Conservation (phyloP, 2,113 vertebrate genomes). For the Microcebus jonahi region DNA sequence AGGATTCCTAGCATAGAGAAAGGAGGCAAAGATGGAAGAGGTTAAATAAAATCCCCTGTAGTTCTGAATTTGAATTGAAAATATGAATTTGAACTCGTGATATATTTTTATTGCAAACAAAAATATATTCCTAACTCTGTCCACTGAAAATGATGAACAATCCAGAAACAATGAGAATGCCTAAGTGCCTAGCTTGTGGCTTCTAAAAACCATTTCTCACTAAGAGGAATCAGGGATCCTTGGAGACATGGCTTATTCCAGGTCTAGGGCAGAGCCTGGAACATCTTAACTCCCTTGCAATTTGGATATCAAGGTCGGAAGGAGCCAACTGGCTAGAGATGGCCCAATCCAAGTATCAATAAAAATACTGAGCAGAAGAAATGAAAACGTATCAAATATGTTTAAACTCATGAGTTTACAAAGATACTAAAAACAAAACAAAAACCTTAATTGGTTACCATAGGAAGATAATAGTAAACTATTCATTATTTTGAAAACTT, state of each 20-base stretch:
- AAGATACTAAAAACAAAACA: background rate
- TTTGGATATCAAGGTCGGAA: constrained; percentile 7
- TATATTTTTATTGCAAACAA: background rate
- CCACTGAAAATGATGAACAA: background rate
- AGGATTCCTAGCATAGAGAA: background rate
- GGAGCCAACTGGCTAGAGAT: background rate
- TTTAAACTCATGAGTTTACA: background rate
- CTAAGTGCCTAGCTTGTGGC: background rate
- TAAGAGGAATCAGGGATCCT: background rate
- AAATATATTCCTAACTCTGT: background rate
- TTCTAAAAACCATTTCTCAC: constrained; percentile 2
- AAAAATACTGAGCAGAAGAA: background rate
- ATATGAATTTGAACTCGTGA: background rate
- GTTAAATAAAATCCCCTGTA: background rate
- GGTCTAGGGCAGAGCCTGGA: background rate
- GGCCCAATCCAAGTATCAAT: background rate
- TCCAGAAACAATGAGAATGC: background rate
- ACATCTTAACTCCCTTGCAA: background rate
- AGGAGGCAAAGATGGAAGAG: background rate
- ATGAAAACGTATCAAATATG: background rate
- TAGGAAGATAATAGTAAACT: background rate
- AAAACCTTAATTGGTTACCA: background rate
- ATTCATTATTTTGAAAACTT: background rate
- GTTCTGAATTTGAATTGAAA: background rate
- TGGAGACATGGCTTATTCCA: background rate